Conservation (phyloP, 2,113 vertebrate genomes). For the human region GRCh38 chr12:69500001-69500500, state of each 20-base stretch:
- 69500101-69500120: slow-evolving; percentile 49
- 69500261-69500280: background rate
- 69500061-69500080: background rate
- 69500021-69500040: background rate
- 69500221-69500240: background rate
- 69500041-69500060: slow-evolving; percentile 2
- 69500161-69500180: background rate
- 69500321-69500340: background rate
- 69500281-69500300: slow-evolving; percentile 2
- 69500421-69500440: background rate
- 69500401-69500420: background rate
- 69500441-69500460: background rate
- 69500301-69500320: background rate
- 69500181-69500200: background rate
- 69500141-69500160: slow-evolving; percentile 5
- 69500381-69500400: background rate
- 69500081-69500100: background rate
- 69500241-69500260: background rate
- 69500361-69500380: background rate
- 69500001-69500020: background rate
- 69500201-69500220: background rate
- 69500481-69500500: background rate
- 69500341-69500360: background rate
- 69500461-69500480: background rate
- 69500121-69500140: background rate